Evolutionary conservation across 1,140 invertebrate genomes (phyloP).

Genomic region (Cotesia chilonis): DNA sequence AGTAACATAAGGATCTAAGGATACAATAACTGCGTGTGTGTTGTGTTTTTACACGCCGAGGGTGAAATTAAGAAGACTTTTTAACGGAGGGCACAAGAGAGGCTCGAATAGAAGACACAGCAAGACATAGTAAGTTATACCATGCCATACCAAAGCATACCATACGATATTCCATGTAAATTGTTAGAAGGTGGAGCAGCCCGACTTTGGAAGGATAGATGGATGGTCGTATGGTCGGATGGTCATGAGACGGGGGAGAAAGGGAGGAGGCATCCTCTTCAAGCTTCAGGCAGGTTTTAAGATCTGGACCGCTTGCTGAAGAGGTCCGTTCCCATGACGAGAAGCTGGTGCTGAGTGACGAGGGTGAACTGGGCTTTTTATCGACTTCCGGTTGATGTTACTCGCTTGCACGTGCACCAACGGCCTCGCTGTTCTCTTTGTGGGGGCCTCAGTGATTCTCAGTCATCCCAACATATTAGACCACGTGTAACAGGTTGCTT

Average conservation of each 20-base stretch:
- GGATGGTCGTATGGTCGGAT: neutral
- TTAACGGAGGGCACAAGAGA: slow-evolving; percentile 15
- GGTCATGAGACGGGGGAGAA: slow-evolving; percentile 3
- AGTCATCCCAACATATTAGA: slow-evolving; percentile 36
- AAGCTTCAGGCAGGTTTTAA: slow-evolving; percentile 39
- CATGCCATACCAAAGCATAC: no score
- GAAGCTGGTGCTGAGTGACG: slow-evolving; percentile 59
- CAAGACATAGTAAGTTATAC: neutral
- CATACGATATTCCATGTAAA: slow-evolving; percentile 17
- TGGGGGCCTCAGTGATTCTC: slow-evolving; percentile 56
- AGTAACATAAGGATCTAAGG: neutral
- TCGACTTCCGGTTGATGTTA: slow-evolving; percentile 66
- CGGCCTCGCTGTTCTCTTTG: slow-evolving; percentile 56
- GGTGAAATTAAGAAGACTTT: slow-evolving; percentile 35
- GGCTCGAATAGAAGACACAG: slow-evolving; percentile 24
- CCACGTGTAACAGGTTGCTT: slow-evolving; percentile 40
- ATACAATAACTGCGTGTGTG: slow-evolving; percentile 6
- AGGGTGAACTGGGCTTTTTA: slow-evolving; percentile 66
- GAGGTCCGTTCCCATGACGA: slow-evolving; percentile 44
- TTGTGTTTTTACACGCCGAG: slow-evolving; percentile 35
- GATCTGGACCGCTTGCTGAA: slow-evolving; percentile 36
- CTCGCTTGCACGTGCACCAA: slow-evolving; percentile 62
- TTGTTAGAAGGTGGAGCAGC: slow-evolving; percentile 32
- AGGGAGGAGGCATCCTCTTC: slow-evolving; percentile 29
- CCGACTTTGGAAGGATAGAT: slow-evolving; percentile 18